Evolutionary conservation across 2,888 invertebrate genomes (phyloP).

Genomic region (Sycophila texana): DNA sequence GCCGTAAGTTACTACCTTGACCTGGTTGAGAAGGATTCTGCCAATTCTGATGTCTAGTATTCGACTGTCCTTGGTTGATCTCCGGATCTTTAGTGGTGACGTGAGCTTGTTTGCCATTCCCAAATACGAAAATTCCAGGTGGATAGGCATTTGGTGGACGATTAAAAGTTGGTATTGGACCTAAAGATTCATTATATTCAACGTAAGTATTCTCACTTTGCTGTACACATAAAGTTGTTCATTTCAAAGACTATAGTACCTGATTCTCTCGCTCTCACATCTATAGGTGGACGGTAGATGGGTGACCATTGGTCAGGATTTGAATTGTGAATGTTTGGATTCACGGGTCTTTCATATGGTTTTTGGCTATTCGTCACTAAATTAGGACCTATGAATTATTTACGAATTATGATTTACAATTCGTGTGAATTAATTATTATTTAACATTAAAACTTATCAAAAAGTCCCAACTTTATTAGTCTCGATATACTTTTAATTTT

Average conservation of each 20-base stretch:
- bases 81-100: constrained; percentile 63
- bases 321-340: constrained; percentile 37
- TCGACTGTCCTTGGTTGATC: constrained; percentile 67
- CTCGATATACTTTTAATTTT: not conserved
- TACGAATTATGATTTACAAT: constrained; percentile 9
- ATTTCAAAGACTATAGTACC: not conserved
- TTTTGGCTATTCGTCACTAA: constrained; percentile 10
- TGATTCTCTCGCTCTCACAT: not conserved
- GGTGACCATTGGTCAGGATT: not conserved
- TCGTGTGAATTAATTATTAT: not conserved
- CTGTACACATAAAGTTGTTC: not conserved
- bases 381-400: constrained; percentile 42
- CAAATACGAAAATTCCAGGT: not conserved
- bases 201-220: not conserved
- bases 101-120: constrained; percentile 58
- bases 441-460: too few relatives aligned
- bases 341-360: constrained; percentile 30
- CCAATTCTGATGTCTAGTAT: constrained; percentile 56
- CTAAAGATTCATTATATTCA: constrained; percentile 3
- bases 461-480: constrained; percentile 26
- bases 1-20: not conserved
- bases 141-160: not conserved
- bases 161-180: not conserved
- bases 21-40: not conserved
- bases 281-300: constrained; percentile 1